These are phyloP conservation scores for Crotophaga sulcirostris DNA, from an alignment of 2,113 vertebrate species.

Conservation along the genomic window DNA sequence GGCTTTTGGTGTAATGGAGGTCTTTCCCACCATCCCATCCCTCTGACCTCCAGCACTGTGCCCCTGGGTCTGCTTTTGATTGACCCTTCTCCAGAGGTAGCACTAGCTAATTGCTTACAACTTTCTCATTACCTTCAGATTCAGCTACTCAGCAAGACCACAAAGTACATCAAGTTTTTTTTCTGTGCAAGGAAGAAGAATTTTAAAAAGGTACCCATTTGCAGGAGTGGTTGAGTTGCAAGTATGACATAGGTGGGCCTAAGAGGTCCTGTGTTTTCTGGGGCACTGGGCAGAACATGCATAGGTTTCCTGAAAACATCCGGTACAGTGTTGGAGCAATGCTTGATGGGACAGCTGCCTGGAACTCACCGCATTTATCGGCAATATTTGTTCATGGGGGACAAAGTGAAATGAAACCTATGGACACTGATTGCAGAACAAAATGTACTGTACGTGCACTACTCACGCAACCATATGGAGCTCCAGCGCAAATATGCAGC, in stretches of 20 bases:
- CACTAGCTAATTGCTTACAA: neutral
- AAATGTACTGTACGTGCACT: neutral
- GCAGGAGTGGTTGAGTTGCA: neutral
- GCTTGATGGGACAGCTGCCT: neutral
- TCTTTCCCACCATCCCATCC: neutral
- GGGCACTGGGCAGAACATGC: neutral
- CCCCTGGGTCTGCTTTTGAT: neutral
- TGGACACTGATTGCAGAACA: constrained; percentile 7
- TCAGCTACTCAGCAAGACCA: neutral
- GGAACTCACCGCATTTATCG: neutral
- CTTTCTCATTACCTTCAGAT: neutral
- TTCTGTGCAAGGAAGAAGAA: neutral
- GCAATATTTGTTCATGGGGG: neutral
- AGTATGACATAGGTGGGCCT: neutral
- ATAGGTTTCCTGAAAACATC: neutral
- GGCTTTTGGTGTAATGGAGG: neutral
- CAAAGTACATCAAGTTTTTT: neutral
- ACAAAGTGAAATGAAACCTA: neutral
- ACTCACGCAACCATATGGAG: neutral
- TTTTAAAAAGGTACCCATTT: neutral
- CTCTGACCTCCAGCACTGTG: neutral
- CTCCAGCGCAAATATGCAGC: neutral
- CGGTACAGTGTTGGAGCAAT: fast-evolving
- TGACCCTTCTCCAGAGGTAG: neutral
- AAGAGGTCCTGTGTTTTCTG: neutral